These are phyloP conservation scores for Andrena haemorrhoa DNA, from an alignment of 2,888 invertebrate genomes.

Conservation along the genomic window DNA sequence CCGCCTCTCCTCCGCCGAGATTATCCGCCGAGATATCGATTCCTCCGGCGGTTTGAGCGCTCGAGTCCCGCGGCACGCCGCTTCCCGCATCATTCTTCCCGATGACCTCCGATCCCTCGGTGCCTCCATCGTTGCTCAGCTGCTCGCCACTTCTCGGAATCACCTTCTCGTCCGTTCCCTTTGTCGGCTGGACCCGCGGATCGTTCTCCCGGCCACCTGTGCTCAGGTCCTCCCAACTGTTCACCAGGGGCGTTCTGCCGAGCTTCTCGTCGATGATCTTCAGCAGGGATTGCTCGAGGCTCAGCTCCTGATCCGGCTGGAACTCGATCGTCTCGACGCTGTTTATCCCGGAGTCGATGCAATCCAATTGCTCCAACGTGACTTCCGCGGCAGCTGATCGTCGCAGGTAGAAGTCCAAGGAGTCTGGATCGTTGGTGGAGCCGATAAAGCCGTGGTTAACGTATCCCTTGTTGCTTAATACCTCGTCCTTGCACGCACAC, in stretches of 20 bases:
- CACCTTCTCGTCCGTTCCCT: conserved; percentile 42
- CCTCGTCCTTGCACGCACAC: conserved; percentile 3
- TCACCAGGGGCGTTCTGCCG: conserved; percentile 74
- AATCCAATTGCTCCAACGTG: conserved; percentile 77
- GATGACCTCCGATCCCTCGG: conserved; percentile 59
- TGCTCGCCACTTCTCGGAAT: conserved; percentile 52
- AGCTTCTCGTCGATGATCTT: conserved; percentile 83
- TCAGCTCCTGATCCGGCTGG: conserved; percentile 79
- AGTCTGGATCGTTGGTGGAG: conserved; percentile 78
- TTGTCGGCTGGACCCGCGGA: conserved; percentile 42
- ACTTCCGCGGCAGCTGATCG: conserved; percentile 59
- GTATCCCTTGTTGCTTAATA: conserved; percentile 70
- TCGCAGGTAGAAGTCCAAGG: conserved; percentile 76
- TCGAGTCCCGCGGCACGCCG: conserved; percentile 36
- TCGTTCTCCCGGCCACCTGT: conserved; percentile 51
- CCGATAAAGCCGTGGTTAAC: conserved; percentile 80
- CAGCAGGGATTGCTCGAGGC: conserved; percentile 82
- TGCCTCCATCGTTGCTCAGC: conserved; percentile 48
- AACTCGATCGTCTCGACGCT: conserved; percentile 84
- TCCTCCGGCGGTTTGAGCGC: conserved; percentile 37
- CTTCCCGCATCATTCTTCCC: conserved; percentile 59
- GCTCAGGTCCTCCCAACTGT: conserved; percentile 56
- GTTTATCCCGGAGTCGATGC: conserved; percentile 83
- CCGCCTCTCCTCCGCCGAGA: conserved; percentile 41
- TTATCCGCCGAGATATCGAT: conserved; percentile 55